Evolutionary conservation across 30 jellyfish, hydroid and myxozoan genomes (phyloP).

Genomic region (Phacellophora camtschatica): DNA sequence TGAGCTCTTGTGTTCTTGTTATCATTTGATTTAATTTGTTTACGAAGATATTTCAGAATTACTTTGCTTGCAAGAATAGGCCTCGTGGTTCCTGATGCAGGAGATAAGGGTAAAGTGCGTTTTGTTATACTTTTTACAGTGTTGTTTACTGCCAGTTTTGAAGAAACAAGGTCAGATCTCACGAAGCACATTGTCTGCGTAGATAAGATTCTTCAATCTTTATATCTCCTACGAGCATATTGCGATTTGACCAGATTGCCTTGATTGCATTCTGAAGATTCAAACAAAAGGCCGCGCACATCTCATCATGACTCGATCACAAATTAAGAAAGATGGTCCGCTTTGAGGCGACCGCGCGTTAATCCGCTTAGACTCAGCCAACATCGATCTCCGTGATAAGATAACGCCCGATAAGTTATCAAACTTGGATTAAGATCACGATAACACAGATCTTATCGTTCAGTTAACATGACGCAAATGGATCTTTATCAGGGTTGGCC

Average conservation of each 20-base stretch:
- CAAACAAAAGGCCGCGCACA: not conserved
- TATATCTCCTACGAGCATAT: conserved; percentile 28
- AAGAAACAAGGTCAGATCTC: conserved; percentile 10
- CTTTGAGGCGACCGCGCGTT: conserved; percentile 40
- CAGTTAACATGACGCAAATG: conserved; percentile 43
- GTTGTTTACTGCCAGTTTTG: no score
- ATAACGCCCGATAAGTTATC: conserved; percentile 58
- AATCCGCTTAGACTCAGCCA: conserved; percentile 53
- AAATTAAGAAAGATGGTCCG: conserved; percentile 6
- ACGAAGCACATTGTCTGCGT: not conserved
- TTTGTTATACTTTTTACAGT: no score
- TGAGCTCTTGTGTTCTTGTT: no score
- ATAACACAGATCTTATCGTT: conserved; percentile 36
- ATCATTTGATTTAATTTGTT: no score
- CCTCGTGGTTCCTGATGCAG: no score
- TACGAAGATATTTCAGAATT: no score
- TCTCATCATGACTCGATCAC: conserved; percentile 26
- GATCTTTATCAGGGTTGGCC: conserved; percentile 41
- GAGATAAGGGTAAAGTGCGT: no score
- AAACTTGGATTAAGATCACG: conserved; percentile 2
- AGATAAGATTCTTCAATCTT: conserved; percentile 22
- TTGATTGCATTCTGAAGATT: not conserved
- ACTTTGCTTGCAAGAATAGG: no score
- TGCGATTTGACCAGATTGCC: conserved; percentile 36
- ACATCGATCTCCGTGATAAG: conserved; percentile 51